Base-by-base conservation (phyloP, 2,113 vertebrate genomes). In the Colossoma macropomum region DNA sequence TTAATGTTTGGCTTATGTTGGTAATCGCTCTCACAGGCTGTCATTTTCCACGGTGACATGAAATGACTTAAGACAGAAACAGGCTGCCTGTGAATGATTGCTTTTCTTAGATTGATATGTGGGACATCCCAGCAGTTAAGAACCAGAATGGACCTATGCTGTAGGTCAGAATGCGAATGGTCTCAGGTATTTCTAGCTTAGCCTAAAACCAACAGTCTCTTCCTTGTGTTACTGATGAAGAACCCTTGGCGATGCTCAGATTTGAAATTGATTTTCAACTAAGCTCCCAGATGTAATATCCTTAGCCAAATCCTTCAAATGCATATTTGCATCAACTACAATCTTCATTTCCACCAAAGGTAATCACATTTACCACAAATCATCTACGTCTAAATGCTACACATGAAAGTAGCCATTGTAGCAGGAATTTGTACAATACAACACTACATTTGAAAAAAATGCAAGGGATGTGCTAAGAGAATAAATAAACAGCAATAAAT, bases 301-400 rank as follows among this genome's bases (percentile, higher is more conserved):
- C 30, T 79, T 71, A 62, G 78, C 56, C 73, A 81, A 90, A 86
- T 81, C 86, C 86, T 89, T 80, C 80, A 38, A 85, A 89, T 87
- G 78, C 87, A 86, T 80, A 85, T 90, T 88, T 86, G 82, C 89
- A 88, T 85, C 85, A 89, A 88, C 89, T 87, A 81, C 65, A 93
- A 91, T 95, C 93, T 90, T 95, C 93, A 95, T 95, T 93, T 92
- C 89, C 90, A 92, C 92, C 93, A 93, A 92, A 92, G 88, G 87
- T 87, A 82, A 72, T 68, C 79, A 82, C 25, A 38, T 70, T 77
- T 52, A 65, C 72, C 48, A 77, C 23, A 1, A 11, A 76, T 86
- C 48, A 48, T 19, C 74, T 75, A 80, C 27, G 27, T 62, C 82
- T 79, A 60, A 74, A 60, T 41, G 59, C 68, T 77, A 63, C 50